A percentile compares a stretch with the other conserved stretches of the same genome.
These are phyloP conservation scores for Oncopodura yosiiana DNA, from an alignment of 1,140 invertebrate species.

Conservation along the genomic window DNA sequence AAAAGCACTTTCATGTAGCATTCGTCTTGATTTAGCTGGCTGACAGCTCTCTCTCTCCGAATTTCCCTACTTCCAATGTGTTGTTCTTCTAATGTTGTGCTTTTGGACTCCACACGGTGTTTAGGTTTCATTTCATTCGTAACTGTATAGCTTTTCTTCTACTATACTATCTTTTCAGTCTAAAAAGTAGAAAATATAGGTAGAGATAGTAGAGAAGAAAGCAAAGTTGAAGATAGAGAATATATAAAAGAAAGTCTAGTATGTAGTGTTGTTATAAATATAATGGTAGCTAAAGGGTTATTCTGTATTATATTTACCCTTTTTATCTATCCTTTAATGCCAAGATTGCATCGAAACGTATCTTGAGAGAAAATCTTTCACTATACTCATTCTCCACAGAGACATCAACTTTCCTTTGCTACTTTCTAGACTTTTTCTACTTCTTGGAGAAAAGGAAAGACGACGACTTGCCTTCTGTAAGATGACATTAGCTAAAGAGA, in stretches of 20 bases:
- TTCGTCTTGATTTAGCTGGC: slow-evolving; percentile 36
- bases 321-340: slow-evolving; percentile 8
- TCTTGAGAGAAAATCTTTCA: background rate
- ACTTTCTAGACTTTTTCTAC: background rate
- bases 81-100: too few relatives aligned
- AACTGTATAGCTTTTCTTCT: background rate
- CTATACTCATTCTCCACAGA: background rate
- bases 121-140: too few relatives aligned
- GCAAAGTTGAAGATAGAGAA: too few relatives aligned
- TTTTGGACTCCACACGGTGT: too few relatives aligned
- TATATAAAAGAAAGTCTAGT: too few relatives aligned
- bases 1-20: slow-evolving; percentile 37
- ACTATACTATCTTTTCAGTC: background rate
- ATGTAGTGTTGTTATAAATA: too few relatives aligned
- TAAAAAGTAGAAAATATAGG: background rate
- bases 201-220: too few relatives aligned
- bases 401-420: background rate
- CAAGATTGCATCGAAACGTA: slow-evolving; percentile 1
- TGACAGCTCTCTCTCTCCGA: slow-evolving; percentile 34
- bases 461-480: background rate
- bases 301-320: slow-evolving; percentile 26
- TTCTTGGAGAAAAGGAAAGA: background rate
- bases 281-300: too few relatives aligned
- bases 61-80: slow-evolving; percentile 32
- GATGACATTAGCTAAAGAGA: background rate